Evolutionary conservation across 2,797 vertebrate species (phyloP).

Genomic region (Hoplostethus atlanticus): DNA sequence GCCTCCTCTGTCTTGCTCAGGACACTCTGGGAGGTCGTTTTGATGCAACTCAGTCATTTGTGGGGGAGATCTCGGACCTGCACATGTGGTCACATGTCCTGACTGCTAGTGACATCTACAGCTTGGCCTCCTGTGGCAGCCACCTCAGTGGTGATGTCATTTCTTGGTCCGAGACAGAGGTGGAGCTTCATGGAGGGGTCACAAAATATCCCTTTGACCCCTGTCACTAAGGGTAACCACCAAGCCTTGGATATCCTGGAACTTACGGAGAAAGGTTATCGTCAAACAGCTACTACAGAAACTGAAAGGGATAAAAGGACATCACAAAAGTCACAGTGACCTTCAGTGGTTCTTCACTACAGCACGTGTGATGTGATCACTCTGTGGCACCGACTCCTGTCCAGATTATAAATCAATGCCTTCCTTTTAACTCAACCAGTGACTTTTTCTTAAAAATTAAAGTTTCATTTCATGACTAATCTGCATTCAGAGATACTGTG

Average conservation of each 20-base stretch:
- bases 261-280: not conserved
- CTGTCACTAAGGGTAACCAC: slow-evolving; percentile 77
- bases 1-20: slow-evolving; percentile 59
- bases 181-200: slow-evolving; percentile 88
- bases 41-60: slow-evolving; percentile 89
- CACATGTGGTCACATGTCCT: slow-evolving; percentile 89
- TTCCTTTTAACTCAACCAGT: slow-evolving; percentile 57
- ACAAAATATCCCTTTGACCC: slow-evolving; percentile 86
- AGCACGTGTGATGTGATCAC: slow-evolving; percentile 1
- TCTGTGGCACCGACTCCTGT: not conserved
- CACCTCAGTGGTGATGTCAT: slow-evolving; percentile 85
- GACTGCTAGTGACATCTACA: slow-evolving; percentile 82
- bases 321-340: slow-evolving; percentile 7
- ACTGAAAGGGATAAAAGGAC: slow-evolving; percentile 12
- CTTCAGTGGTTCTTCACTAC: slow-evolving; percentile 6
- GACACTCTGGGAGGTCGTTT: slow-evolving; percentile 90
- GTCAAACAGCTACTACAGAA: slow-evolving; percentile 5
- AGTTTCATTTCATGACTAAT: slow-evolving; percentile 18
- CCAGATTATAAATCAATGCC: slow-evolving; percentile 62
- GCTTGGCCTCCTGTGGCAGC: slow-evolving; percentile 84
- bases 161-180: slow-evolving; percentile 81
- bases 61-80: slow-evolving; percentile 89
- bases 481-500: slow-evolving; percentile 50
- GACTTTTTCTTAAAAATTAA: slow-evolving; percentile 42
- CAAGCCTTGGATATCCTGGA: not conserved